Base-by-base conservation (phyloP, 1,140 invertebrate genomes). In the Bursaphelenchus mucronatus region DNA sequence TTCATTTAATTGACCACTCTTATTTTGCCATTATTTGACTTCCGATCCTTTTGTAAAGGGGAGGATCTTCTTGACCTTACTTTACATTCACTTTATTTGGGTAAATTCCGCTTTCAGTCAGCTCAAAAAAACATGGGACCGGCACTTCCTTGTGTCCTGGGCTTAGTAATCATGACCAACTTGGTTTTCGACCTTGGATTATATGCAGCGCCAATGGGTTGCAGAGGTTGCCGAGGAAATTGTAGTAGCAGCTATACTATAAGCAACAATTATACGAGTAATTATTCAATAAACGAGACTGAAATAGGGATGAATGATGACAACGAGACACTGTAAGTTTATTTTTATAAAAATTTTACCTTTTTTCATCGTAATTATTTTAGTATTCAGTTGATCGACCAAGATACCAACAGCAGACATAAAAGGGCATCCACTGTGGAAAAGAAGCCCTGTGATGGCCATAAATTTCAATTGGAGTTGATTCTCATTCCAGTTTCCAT, bases 401-500 rank as follows among this genome's bases (percentile, higher is more conserved):
- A 59, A 13, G 40, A 59, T 17, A 44, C 19, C 11, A 59, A 59
- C 57, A 39, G 10, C 40, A 39, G 57, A 50, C 15, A 15, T 11
- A 62, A 59, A 40, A n/a, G 59, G 8, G 54, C 55, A 21, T 62
- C 59, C 6, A 19, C n/a, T 11, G 15, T 61, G 9, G 53, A 62
- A 9, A 17, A 41, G 21, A 11, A 49, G 11, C 52, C 59, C 9
- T 62, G 59, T 62, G 10, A 11, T 10, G n/a, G 13, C n/a, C 59
- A 49, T 10, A 30, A 5, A 30, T 66, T 69, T 21, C 67, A 66
- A 15, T 13, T 74, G 13, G 70, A 73, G 45, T 50, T 73, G 51
- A 30, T 73, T 19, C 30, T 73, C 8, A 73, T 73, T 62, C 71
- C 71, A 15, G n/a, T 75, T 8, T 63, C 70, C 6, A 73, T 73